These are phyloP conservation scores for Pao palembangensis DNA, from an alignment of 2,113 vertebrate species.

Conservation along the genomic window DNA sequence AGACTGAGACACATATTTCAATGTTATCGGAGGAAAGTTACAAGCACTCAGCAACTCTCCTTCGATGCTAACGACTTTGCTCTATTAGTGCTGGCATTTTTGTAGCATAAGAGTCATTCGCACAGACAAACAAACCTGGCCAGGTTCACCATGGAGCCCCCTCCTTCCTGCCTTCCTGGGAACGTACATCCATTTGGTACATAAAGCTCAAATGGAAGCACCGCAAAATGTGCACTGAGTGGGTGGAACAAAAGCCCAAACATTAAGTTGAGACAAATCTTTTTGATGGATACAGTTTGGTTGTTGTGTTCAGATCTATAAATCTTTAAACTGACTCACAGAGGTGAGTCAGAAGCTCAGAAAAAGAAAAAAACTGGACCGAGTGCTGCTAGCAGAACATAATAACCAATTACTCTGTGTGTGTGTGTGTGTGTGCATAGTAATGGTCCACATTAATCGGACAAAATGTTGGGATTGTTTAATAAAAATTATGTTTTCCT, in stretches of 20 bases:
- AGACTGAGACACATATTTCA: background rate
- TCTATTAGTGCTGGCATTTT: background rate
- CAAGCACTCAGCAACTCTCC: background rate
- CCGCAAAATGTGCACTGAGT: background rate
- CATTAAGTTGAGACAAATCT: constrained; percentile 11
- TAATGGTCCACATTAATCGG: constrained; percentile 65
- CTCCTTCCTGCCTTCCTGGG: background rate
- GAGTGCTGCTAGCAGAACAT: constrained; percentile 52
- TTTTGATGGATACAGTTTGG: constrained; percentile 30
- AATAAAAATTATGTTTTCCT: constrained; percentile 47
- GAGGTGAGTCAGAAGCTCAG: constrained; percentile 7
- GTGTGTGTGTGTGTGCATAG: constrained; percentile 21
- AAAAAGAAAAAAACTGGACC: constrained; percentile 28
- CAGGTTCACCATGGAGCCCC: too few relatives aligned
- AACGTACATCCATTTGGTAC: too few relatives aligned
- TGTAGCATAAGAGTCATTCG: background rate
- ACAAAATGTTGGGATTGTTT: constrained; percentile 42
- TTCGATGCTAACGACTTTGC: background rate
- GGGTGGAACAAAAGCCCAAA: constrained; percentile 3
- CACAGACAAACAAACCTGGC: background rate
- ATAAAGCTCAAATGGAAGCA: too few relatives aligned
- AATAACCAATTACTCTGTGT: constrained; percentile 65
- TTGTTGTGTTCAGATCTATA: constrained; percentile 3
- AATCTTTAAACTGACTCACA: too few relatives aligned
- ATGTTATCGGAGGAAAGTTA: background rate